phyloP scores from a whole-genome alignment of 2,113 vertebrate species.

The Callaeas wilsoni region DNA sequence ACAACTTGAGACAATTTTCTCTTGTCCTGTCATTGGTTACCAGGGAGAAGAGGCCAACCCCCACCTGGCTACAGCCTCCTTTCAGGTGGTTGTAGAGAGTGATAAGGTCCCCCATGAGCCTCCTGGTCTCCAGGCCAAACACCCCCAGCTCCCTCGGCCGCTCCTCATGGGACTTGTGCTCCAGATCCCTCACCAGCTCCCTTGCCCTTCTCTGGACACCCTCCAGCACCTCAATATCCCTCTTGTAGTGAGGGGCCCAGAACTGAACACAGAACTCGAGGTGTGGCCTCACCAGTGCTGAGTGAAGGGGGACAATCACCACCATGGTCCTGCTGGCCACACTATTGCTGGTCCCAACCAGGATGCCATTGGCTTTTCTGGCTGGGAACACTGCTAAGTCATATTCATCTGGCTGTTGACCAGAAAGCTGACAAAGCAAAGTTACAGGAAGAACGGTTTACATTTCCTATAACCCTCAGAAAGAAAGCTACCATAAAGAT shows the following conservation, averaged over 20 bases:
- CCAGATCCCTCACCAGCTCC: not conserved
- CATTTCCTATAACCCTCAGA: not conserved
- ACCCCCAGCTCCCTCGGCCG: not conserved
- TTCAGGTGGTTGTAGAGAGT: not conserved
- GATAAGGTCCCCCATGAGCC: too few relatives aligned
- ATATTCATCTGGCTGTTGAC: not conserved
- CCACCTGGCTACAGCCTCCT: not conserved
- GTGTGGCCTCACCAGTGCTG: not conserved
- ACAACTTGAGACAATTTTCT: not conserved
- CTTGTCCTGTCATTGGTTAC: not conserved
- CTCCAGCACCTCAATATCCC: not conserved
- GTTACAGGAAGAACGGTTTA: not conserved
- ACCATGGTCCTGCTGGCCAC: not conserved
- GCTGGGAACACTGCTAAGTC: not conserved
- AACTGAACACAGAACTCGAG: not conserved
- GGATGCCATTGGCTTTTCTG: not conserved
- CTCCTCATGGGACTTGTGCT: not conserved
- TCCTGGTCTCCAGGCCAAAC: not conserved
- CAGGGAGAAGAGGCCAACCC: not conserved
- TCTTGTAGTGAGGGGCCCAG: not conserved
- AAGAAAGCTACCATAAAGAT: not conserved
- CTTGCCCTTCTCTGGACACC: not conserved
- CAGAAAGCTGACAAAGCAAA: not conserved
- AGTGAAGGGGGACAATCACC: not conserved
- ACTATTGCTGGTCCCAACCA: not conserved